These are phyloP conservation scores for Vicugna pacos DNA, from an alignment of 2,113 vertebrate genomes.

Conservation along the genomic window DNA sequence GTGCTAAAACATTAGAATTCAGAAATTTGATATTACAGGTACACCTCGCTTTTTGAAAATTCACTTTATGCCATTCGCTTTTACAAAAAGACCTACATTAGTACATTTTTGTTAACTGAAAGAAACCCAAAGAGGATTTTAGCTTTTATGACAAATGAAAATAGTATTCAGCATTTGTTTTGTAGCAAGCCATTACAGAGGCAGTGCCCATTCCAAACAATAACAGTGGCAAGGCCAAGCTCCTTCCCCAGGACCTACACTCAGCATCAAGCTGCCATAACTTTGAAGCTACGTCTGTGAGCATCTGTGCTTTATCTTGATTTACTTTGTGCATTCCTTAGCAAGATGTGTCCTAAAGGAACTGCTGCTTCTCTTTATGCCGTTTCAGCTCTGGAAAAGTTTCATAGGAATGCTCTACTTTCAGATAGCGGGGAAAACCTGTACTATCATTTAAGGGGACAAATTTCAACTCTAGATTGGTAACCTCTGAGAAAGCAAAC, in stretches of 20 bases:
- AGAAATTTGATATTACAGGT: slow-evolving; percentile 1
- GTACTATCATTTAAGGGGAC: neutral
- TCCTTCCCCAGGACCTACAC: neutral
- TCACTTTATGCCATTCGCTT: neutral
- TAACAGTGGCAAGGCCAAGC: neutral
- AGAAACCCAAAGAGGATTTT: neutral
- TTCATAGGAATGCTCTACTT: neutral
- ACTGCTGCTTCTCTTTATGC: no score
- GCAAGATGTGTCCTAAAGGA: neutral
- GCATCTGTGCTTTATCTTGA: neutral
- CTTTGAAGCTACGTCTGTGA: neutral
- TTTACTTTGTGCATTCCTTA: neutral
- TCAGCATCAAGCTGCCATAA: neutral
- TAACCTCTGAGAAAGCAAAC: slow-evolving; percentile 45
- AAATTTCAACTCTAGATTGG: slow-evolving; percentile 37
- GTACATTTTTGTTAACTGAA: neutral
- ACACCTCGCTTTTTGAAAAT: neutral
- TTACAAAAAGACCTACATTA: neutral
- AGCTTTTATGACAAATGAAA: neutral
- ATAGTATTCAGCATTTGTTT: neutral
- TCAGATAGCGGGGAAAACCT: neutral
- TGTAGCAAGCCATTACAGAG: neutral
- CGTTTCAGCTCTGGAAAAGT: neutral
- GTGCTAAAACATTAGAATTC: slow-evolving; percentile 36
- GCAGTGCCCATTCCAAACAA: neutral